Base-by-base conservation (phyloP, 2,113 vertebrate genomes). In the Hyaena hyaena region DNA sequence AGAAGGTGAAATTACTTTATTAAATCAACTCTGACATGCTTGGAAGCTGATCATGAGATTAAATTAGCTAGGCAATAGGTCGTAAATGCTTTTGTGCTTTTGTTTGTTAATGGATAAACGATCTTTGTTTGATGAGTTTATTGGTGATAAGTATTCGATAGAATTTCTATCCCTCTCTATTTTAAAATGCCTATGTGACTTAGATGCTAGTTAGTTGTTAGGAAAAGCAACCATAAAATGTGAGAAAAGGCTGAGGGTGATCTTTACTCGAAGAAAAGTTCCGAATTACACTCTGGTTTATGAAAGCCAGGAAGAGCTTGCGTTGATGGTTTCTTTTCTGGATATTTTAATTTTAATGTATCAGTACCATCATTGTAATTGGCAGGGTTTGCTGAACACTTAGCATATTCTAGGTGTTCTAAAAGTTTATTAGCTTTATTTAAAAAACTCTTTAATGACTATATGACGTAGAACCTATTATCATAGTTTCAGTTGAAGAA, bases 1-100 rank as follows among this genome's bases (percentile, higher is more conserved):
- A 76, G 81, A 96, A 87, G 95, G 48, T 95, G 85, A 94, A 16
- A 91, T 94, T 88, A 39, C 82, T 31, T 81, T 92, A 43, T 12
- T 61, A 39, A 39, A 39, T 48, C 31, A 80, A 50, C 31, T 82
- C 26, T 1, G 28, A 77, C 76, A 93, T 95, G 28, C 3, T 39
- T 81, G 58, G 50, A 66, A 81, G 81, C 71, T 89, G 68, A 65
- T n/a, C 88, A 68, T 84, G 83, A 90, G 84, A 43, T 95, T 94
- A 39, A 74, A 0, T 66, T 69, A 87, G n/a, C 0, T 1, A 79
- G 80, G 39, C 39, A 69, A 12, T 65, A 68, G 33, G 50, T 91
- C 80, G 7, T 85, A 92, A 92, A 88, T 81, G 45, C 28, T 90
- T 90, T 82, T 65, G n/a, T 53, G 76, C 55, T 28, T 87, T 94